Evolutionary conservation across 2,797 vertebrate species (phyloP).

Genomic region (Syngnathus acus): DNA sequence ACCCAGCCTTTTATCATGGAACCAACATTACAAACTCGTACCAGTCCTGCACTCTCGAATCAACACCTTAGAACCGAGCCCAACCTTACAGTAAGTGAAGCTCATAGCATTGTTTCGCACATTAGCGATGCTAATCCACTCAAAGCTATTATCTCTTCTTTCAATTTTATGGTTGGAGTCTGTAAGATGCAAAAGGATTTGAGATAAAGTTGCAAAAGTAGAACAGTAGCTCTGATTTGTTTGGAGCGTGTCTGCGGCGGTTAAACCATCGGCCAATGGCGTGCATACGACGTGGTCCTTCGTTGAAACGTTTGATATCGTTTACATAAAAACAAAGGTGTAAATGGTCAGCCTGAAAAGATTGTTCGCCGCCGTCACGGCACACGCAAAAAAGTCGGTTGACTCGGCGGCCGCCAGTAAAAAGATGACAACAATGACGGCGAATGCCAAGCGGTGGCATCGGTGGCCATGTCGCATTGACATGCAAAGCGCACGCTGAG

Average conservation of each 20-base stretch:
- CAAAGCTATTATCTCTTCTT: background rate
- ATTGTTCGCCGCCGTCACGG: constrained; percentile 35
- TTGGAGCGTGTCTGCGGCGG: background rate
- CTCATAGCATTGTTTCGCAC: background rate
- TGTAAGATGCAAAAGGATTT: background rate
- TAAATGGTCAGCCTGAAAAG: constrained; percentile 42
- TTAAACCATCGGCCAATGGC: background rate
- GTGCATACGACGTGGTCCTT: background rate
- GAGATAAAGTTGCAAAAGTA: background rate
- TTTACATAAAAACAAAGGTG: constrained; percentile 78
- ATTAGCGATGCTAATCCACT: background rate
- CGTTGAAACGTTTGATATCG: background rate
- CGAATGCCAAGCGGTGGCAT: background rate
- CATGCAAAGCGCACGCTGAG: background rate
- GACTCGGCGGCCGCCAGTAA: constrained; percentile 7
- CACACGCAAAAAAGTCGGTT: constrained; percentile 57
- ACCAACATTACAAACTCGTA: background rate
- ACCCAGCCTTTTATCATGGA: background rate
- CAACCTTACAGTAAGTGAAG: background rate
- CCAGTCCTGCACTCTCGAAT: too few relatives aligned
- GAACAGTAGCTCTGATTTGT: background rate
- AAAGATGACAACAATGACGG: background rate
- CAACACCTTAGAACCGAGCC: too few relatives aligned
- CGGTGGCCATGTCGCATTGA: background rate
- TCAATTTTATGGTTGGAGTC: background rate